phyloP scores from a whole-genome alignment of 2,113 vertebrate species.

The Pseudopodoces humilis region DNA sequence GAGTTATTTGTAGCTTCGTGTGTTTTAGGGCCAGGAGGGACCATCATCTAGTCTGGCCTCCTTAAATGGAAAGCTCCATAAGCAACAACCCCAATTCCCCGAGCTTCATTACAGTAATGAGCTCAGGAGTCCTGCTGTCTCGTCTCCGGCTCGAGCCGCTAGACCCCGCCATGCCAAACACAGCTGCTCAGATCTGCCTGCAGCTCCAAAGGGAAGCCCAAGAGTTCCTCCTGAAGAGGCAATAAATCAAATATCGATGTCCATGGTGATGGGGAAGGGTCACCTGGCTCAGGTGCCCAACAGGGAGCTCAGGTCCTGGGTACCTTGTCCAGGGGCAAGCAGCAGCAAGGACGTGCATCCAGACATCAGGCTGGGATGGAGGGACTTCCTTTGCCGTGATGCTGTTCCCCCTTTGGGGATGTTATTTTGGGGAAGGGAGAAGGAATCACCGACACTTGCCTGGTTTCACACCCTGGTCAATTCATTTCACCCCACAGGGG shows the following conservation, averaged over 20 bases:
- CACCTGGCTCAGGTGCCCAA: background rate
- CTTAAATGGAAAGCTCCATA: conserved; percentile 44
- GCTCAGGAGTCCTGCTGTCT: conserved; percentile 3
- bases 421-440: background rate
- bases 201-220: background rate
- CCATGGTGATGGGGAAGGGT: background rate
- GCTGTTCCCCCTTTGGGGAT: background rate
- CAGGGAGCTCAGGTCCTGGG: background rate
- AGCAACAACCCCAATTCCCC: background rate
- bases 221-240: background rate
- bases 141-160: background rate
- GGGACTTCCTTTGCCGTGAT: background rate
- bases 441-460: background rate
- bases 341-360: background rate
- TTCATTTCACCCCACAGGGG: background rate
- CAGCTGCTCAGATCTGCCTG: conserved; percentile 39
- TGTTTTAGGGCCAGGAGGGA: conserved; percentile 40
- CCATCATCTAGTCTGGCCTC: conserved; percentile 46
- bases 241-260: background rate
- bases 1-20: conserved; percentile 50
- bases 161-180: conserved; percentile 12
- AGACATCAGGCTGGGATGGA: background rate
- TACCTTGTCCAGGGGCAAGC: background rate
- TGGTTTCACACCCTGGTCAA: background rate
- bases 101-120: background rate